These are phyloP conservation scores for Parnassius glacialis DNA, from an alignment of 2,888 invertebrate species.

Conservation along the genomic window DNA sequence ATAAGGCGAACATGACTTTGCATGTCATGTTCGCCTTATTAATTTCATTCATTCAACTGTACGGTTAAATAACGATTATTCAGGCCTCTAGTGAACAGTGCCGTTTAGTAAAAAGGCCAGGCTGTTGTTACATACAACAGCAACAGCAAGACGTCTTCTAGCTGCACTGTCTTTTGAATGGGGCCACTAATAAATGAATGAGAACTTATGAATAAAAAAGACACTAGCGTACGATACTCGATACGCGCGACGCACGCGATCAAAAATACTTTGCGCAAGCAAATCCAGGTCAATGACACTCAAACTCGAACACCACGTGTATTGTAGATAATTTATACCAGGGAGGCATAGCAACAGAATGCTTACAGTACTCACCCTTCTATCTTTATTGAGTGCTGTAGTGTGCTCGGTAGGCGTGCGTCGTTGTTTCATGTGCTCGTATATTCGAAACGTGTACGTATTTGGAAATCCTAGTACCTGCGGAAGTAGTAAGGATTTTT, in stretches of 20 bases:
- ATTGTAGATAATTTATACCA: slow-evolving; percentile 50
- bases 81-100: too few species aligned
- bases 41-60: too few species aligned
- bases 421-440: slow-evolving; percentile 78
- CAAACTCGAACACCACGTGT: slow-evolving; percentile 45
- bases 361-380: slow-evolving; percentile 73
- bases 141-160: too few species aligned
- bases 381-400: slow-evolving; percentile 74
- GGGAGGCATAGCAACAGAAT: slow-evolving; percentile 40
- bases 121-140: too few species aligned
- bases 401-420: slow-evolving; percentile 79
- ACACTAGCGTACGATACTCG: background rate
- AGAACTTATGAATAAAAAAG: too few species aligned
- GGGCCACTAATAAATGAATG: too few species aligned
- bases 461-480: slow-evolving; percentile 85
- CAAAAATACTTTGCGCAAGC: background rate
- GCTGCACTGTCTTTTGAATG: too few species aligned
- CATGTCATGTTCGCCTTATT: too few species aligned
- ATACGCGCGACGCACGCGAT: background rate
- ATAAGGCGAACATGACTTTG: too few species aligned
- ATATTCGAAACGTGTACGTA: slow-evolving; percentile 84
- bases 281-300: slow-evolving; percentile 20
- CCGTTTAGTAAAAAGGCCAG: too few species aligned
- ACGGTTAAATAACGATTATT: too few species aligned
- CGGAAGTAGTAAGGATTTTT: background rate